Percentiles rank a stretch among this genome's conserved stretches.
phyloP scores from a whole-genome alignment of 1,140 invertebrate genomes.

The Magallana angulata region DNA sequence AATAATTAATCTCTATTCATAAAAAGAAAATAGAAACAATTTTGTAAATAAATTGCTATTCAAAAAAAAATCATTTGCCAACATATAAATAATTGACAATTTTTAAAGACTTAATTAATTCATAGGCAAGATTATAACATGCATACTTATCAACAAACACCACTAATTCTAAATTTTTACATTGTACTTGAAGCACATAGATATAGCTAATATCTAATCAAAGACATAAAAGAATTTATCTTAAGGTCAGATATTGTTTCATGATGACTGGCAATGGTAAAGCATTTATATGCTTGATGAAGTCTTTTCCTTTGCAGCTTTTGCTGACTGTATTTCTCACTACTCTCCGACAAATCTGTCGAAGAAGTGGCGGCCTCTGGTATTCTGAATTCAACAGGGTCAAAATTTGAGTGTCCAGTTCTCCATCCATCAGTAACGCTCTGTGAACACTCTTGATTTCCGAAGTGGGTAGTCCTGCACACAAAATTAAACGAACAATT shows the following conservation, averaged over 20 bases:
- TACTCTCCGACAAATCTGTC: slow-evolving; percentile 71
- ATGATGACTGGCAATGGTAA: slow-evolving; percentile 66
- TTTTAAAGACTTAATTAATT: no score
- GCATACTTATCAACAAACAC: neutral
- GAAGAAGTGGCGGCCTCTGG: slow-evolving; percentile 67
- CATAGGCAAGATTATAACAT: slow-evolving; percentile 13
- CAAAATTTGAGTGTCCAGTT: slow-evolving; percentile 64
- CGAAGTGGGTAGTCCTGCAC: slow-evolving; percentile 69
- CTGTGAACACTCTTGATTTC: slow-evolving; percentile 71
- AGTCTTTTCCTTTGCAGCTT: slow-evolving; percentile 62
- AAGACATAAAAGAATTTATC: neutral
- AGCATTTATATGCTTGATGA: slow-evolving; percentile 62
- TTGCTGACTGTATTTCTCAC: slow-evolving; percentile 61
- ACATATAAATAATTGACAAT: no score
- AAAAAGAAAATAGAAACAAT: no score
- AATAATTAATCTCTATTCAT: no score
- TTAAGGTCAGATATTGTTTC: slow-evolving; percentile 62
- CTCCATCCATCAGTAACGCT: slow-evolving; percentile 64
- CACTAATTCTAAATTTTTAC: no score
- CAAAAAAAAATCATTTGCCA: no score
- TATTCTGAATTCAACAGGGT: slow-evolving; percentile 69
- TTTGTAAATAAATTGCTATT: no score
- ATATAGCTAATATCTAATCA: no score
- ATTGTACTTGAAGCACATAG: no score
- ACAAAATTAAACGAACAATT: slow-evolving; percentile 71